Evolutionary conservation across 1,140 invertebrate genomes (phyloP), one percentile per base, ranked within the genome.

Genomic region (Drosophila ironensis): DNA sequence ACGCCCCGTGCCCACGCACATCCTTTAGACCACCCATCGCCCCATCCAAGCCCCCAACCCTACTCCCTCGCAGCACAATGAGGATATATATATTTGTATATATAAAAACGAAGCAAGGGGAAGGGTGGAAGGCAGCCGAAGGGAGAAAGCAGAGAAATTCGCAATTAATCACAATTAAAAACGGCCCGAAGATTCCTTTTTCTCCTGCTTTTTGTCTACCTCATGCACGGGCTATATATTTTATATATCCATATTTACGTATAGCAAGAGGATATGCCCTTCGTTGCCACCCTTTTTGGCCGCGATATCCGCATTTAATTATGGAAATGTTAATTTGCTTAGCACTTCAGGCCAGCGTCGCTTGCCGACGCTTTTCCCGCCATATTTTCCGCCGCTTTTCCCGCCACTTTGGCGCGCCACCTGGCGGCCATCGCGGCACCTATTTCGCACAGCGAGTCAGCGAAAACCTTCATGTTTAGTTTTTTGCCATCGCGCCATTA

Each of bases 311-410:
- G 68, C 47, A 74, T 82, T 78, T 84, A 84, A 86, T 84, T 84
- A 84, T 84, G 78, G 53, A 84, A 84, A 84, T 84, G 75, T 84
- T 86, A 71, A 84, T 86, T 86, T 84, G 78, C 72, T 78, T 75
- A 80, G 80, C 78, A 86, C 80, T 84, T 70, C 52, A 71, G 68
- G 20, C 51, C 54, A 45, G 35, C 47, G 53, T 17, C 28, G 33
- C 27, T 28, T 8, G 17, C 46, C 41, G 11, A 2, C 12, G 2
- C 12, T n/a, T n/a, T n/a, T n/a, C n/a, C n/a, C 14, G 6, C 19
- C 2, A 11, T 3, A 2, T 42, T 3, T 4, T 5, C 22, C 28
- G 12, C 12, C 4, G 2, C n/a, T 4, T 51, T 51, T 40, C 25
- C 20, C 25, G 17, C 7, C 22, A 17, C 22, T 51, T 37, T 37